phyloP scores from a whole-genome alignment of 2,888 invertebrate genomes.

The Heliconius sara region DNA sequence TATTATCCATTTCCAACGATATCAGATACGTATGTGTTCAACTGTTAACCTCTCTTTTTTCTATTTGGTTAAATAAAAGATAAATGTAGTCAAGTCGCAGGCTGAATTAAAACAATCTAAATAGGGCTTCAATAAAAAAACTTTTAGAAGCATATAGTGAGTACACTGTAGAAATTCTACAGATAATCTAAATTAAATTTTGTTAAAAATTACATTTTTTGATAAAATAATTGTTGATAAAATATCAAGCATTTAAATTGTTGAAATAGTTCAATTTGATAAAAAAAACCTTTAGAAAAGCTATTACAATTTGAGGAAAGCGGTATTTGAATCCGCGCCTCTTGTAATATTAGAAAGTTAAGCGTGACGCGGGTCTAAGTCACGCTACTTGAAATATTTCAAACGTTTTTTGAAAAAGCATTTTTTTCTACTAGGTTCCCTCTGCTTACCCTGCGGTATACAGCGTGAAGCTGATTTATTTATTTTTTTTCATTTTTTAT shows the following conservation, averaged over 20 bases:
- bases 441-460: too few relatives aligned
- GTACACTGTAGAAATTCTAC: background rate
- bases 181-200: too few relatives aligned
- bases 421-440: background rate
- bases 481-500: background rate
- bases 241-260: background rate
- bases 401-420: background rate
- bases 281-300: background rate
- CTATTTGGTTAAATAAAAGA: background rate
- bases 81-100: background rate
- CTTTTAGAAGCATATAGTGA: background rate
- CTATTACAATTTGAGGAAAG: too few relatives aligned
- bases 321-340: too few relatives aligned
- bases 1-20: too few relatives aligned
- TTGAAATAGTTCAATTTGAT: background rate
- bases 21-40: too few relatives aligned
- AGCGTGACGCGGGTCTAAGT: too few relatives aligned
- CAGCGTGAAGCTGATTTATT: too few relatives aligned
- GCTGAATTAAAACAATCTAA: background rate
- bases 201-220: too few relatives aligned
- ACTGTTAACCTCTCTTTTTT: background rate
- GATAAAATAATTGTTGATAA: too few relatives aligned
- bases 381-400: too few relatives aligned
- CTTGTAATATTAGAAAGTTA: too few relatives aligned
- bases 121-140: background rate